Conservation (phyloP, 2,888 invertebrate species). For the Scaptomyza cyrtandrae region DNA sequence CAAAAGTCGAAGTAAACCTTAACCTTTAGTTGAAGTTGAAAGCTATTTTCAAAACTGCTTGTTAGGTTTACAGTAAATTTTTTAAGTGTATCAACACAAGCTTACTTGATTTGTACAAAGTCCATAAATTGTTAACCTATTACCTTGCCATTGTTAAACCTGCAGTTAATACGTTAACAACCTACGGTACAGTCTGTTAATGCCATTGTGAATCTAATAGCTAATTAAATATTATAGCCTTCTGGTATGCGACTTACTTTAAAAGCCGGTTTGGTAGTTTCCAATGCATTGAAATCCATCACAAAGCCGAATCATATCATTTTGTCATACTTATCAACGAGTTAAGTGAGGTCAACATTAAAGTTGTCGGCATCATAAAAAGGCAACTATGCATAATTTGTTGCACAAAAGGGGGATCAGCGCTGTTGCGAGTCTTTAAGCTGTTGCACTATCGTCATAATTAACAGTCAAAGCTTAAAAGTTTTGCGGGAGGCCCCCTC, state of each 20-base stretch:
- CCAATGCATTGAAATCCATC: slow-evolving; percentile 35
- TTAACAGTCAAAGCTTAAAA: slow-evolving; percentile 67
- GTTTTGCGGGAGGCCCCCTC: slow-evolving; percentile 27
- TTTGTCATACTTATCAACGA: slow-evolving; percentile 34
- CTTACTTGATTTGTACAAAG: too few relatives aligned
- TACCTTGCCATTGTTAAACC: background rate
- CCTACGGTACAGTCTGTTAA: background rate
- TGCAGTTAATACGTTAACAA: background rate
- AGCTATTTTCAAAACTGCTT: too few relatives aligned
- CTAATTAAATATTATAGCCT: slow-evolving; percentile 18
- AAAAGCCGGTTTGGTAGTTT: slow-evolving; percentile 17
- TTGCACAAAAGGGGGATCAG: slow-evolving; percentile 12
- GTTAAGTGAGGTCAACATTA: slow-evolving; percentile 50
- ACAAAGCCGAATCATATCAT: slow-evolving; percentile 21
- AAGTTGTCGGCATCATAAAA: slow-evolving; percentile 48
- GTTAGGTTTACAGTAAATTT: background rate
- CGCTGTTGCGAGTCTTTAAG: slow-evolving; percentile 22
- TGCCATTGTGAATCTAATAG: slow-evolving; percentile 10
- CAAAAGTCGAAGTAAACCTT: background rate
- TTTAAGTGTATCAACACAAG: too few relatives aligned
- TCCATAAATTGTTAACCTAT: background rate
- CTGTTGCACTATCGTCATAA: slow-evolving; percentile 79
- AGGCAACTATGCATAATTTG: slow-evolving; percentile 12
- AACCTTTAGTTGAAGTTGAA: too few relatives aligned
- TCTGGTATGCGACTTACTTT: slow-evolving; percentile 17